Base-by-base conservation (phyloP, 2,888 invertebrate species). In the Anorthoa munda region DNA sequence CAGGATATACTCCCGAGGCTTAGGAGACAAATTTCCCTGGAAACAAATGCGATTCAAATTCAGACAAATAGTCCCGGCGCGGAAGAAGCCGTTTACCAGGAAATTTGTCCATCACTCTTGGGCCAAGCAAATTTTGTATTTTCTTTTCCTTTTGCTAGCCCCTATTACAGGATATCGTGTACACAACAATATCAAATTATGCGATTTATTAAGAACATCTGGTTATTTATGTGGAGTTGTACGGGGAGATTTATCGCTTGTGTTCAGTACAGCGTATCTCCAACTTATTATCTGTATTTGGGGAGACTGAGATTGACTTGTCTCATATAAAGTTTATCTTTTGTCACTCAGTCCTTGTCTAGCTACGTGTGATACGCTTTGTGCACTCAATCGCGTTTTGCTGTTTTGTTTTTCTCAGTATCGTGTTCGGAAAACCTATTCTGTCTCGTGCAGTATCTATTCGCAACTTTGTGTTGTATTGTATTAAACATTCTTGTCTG, bases 41-140 rank as follows among this genome's bases (percentile, higher is more conserved):
- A 94, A 95, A 96, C 94, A 95, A 95, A 95, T 95, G 95, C 94
- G 95, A 95, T 95, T 95, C 95, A 95, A 95, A 96, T 95, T 95
- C 95, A 96, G 95, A 96, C 94, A 95, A 96, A 95, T 95, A 95
- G 95, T 95, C 95, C 96, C 96, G 73, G 88, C 88, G 95, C 95
- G 96, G 95, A 92, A 92, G 93, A 89, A 93, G 92, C 94, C 94
- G 94, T 94, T 95, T 95, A 94, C 95, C 93, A 94, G 94, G 93
- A 95, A 95, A 96, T 95, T 95, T 93, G 94, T 94, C 94, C 94
- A 95, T 96, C 95, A 96, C 91, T 95, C 95, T 94, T 92, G 93
- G 92, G 92, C 93, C 90, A 90, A 91, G 91, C 90, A 90, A 92
- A 94, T 93, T 95, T 94, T 93, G 92, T 93, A 93, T 93, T 93